These are phyloP conservation scores for Geococcyx californianus DNA, from an alignment of 2,113 vertebrate species.

Conservation along the genomic window DNA sequence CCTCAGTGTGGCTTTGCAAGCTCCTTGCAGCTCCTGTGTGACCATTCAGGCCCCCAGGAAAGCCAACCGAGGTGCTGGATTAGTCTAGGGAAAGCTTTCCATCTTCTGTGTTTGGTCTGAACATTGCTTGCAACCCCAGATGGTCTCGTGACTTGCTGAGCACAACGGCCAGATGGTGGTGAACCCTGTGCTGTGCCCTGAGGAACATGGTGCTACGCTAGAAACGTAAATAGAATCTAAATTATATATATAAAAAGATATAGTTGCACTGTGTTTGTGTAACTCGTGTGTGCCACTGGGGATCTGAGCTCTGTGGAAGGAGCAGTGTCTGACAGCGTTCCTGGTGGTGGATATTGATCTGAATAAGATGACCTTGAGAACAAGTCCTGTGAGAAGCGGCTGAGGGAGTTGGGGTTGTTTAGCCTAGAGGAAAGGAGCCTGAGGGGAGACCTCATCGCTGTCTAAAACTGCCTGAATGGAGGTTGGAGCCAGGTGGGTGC, in stretches of 20 bases:
- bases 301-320: background rate
- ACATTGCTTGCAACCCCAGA: fast-evolving
- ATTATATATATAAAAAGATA: background rate
- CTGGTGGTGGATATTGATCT: background rate
- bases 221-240: background rate
- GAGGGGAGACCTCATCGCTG: too few relatives aligned
- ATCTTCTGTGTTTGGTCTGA: background rate
- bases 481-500: too few relatives aligned
- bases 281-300: background rate
- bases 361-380: too few relatives aligned
- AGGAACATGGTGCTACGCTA: background rate
- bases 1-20: background rate
- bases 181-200: background rate
- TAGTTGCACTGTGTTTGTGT: background rate
- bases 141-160: background rate
- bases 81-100: background rate
- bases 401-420: too few relatives aligned
- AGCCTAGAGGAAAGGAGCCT: too few relatives aligned
- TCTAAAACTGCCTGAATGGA: too few relatives aligned
- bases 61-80: background rate
- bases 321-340: fast-evolving
- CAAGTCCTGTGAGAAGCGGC: too few relatives aligned
- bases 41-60: background rate
- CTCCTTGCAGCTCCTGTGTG: background rate
- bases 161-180: background rate